Percentiles rank a stretch among this genome's conserved stretches.
phyloP scores from a whole-genome alignment of 2,888 invertebrate species.

The Perizoma affinitatum region DNA sequence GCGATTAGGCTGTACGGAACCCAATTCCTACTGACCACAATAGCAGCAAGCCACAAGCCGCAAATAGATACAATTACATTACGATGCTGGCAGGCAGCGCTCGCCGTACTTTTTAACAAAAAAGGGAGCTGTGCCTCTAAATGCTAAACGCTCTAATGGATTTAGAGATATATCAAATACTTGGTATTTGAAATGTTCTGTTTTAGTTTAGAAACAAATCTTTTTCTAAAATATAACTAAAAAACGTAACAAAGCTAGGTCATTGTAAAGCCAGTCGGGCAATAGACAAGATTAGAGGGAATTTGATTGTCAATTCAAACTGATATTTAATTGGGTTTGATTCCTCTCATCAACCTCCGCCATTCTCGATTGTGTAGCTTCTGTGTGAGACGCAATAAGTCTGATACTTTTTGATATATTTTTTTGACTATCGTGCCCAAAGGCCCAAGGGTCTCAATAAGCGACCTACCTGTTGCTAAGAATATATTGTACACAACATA shows the following conservation, averaged over 20 bases:
- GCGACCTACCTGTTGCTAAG: too few relatives aligned
- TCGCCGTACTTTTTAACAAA: constrained; percentile 18
- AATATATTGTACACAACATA: too few relatives aligned
- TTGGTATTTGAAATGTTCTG: background rate
- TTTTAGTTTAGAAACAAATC: background rate
- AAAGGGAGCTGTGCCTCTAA: too few relatives aligned
- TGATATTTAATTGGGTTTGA: background rate
- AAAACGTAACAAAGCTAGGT: background rate
- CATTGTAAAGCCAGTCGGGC: background rate
- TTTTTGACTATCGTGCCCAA: too few relatives aligned
- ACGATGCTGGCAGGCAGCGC: constrained; percentile 32
- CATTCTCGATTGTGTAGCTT: background rate
- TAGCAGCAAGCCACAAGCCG: constrained; percentile 37
- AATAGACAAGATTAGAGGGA: background rate
- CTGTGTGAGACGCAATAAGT: background rate
- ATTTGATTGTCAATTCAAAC: background rate
- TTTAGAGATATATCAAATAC: too few relatives aligned
- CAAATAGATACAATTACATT: constrained; percentile 44
- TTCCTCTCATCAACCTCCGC: background rate
- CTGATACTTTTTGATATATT: background rate
- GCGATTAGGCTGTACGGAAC: constrained; percentile 36
- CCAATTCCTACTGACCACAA: constrained; percentile 39
- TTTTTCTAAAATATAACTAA: background rate
- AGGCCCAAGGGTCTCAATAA: too few relatives aligned
- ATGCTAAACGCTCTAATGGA: too few relatives aligned